phyloP scores from a whole-genome alignment of 2,888 invertebrate species.

The Hydriomena furcata region DNA sequence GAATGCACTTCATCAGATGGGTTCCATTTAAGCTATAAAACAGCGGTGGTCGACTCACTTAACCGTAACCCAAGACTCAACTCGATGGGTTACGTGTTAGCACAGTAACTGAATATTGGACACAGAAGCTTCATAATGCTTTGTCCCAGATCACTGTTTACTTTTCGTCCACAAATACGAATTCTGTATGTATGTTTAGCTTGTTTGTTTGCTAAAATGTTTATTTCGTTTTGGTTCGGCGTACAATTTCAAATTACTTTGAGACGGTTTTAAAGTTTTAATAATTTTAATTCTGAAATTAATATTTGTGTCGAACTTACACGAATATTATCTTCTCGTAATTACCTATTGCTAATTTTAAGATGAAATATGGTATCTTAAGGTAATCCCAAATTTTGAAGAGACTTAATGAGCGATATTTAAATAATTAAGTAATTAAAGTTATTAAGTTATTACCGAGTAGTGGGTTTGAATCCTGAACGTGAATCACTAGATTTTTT shows the following conservation, averaged over 20 bases:
- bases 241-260: not conserved
- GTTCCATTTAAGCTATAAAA: slow-evolving; percentile 19
- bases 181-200: slow-evolving; percentile 22
- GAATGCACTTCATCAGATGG: slow-evolving; percentile 7
- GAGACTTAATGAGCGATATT: too few relatives aligned
- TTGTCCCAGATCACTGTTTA: slow-evolving; percentile 63
- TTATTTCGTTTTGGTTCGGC: not conserved
- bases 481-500: too few relatives aligned
- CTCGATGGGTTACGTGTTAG: slow-evolving; percentile 74
- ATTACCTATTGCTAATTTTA: too few relatives aligned
- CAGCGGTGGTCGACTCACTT: slow-evolving; percentile 77
- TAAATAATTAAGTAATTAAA: too few relatives aligned
- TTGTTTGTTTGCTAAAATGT: slow-evolving; percentile 13
- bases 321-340: too few relatives aligned
- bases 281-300: too few relatives aligned
- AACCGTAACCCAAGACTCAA: slow-evolving; percentile 70
- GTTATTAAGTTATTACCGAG: too few relatives aligned
- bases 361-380: too few relatives aligned
- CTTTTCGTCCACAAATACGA: slow-evolving; percentile 50
- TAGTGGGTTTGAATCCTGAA: too few relatives aligned
- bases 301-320: too few relatives aligned
- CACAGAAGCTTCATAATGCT: slow-evolving; percentile 67
- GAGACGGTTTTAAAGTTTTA: not conserved
- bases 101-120: slow-evolving; percentile 66
- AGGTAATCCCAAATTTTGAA: too few relatives aligned